These are phyloP conservation scores for Galemys pyrenaicus DNA, from an alignment of 2,113 vertebrate species.

Conservation along the genomic window DNA sequence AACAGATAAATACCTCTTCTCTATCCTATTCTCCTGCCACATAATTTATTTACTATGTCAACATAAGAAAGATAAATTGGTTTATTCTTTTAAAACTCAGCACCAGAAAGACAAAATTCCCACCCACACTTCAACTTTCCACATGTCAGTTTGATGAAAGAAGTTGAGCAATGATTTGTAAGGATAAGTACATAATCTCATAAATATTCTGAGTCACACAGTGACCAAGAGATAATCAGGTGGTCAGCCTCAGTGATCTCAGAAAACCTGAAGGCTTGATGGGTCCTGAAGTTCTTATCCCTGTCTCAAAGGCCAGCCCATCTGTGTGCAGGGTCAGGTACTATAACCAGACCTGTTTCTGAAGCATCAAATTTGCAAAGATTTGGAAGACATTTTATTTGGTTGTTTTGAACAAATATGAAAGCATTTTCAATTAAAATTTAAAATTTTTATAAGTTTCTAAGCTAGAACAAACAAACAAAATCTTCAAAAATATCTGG, in stretches of 20 bases:
- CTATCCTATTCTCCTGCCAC: not conserved
- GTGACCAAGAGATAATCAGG: not conserved
- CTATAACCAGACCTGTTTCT: not conserved
- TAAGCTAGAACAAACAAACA: not conserved
- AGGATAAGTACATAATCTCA: slow-evolving; percentile 19
- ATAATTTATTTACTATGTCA: not conserved
- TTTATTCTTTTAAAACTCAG: not conserved
- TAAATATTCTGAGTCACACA: not conserved
- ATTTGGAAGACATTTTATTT: not conserved
- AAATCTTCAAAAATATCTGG: not conserved
- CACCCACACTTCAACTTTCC: not conserved
- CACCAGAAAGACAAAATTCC: not conserved
- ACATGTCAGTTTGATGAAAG: not conserved
- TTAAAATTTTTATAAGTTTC: not conserved
- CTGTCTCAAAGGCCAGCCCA: not conserved
- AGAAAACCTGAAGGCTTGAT: not conserved
- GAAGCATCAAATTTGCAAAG: not conserved
- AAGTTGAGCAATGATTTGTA: not conserved
- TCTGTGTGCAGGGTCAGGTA: no score
- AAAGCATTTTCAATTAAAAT: not conserved
- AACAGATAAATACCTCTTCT: not conserved
- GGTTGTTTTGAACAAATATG: not conserved
- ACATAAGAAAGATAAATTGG: not conserved
- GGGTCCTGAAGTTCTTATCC: no score
- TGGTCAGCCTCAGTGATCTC: not conserved